Evolutionary conservation across 2,888 invertebrate species (phyloP).

Genomic region (Ectemnius cavifrons): DNA sequence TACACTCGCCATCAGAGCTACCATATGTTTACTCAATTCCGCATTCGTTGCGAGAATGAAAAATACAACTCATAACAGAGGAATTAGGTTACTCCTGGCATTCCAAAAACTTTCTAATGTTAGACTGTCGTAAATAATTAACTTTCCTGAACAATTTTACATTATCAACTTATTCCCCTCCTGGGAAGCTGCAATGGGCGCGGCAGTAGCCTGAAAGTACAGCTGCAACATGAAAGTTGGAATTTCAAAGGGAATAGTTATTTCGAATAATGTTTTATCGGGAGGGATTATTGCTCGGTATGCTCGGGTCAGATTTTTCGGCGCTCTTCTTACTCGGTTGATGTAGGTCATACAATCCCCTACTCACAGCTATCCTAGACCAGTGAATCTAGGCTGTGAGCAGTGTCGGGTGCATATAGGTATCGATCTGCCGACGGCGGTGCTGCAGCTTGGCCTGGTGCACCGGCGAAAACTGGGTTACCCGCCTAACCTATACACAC

Average conservation of each 20-base stretch:
- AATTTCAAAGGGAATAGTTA: too few species aligned
- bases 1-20: neutral
- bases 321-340: neutral
- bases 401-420: conserved; percentile 66
- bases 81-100: too few species aligned
- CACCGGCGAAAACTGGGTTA: conserved; percentile 73
- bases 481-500: conserved; percentile 63
- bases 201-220: too few species aligned
- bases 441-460: conserved; percentile 68
- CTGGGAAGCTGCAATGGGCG: too few species aligned
- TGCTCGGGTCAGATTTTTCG: neutral
- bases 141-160: too few species aligned
- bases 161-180: too few species aligned
- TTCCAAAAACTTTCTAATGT: too few species aligned
- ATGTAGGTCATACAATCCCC: conserved; percentile 56
- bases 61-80: too few species aligned
- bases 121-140: too few species aligned
- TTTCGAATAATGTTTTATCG: too few species aligned
- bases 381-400: conserved; percentile 67
- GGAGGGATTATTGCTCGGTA: too few species aligned
- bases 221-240: too few species aligned
- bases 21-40: conserved; percentile 10
- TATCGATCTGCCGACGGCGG: conserved; percentile 59
- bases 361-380: conserved; percentile 66
- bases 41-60: neutral